Percentiles rank a stretch among this genome's conserved stretches.
These are phyloP conservation scores for Chrysogorgia sp. DNA, from an alignment of 92 coral and sea anemone species.

Conservation along the genomic window DNA sequence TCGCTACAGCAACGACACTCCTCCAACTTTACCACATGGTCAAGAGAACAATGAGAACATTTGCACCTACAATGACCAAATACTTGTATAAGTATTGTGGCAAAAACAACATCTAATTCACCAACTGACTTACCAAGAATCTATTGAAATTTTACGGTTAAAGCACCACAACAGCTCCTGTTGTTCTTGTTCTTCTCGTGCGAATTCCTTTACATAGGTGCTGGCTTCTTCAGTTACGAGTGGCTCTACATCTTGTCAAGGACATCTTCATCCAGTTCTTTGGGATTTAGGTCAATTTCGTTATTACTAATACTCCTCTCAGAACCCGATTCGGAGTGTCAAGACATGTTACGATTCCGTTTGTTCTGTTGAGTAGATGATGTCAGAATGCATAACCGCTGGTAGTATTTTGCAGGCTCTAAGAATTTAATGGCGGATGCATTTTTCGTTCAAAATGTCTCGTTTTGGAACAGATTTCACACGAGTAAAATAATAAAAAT, in stretches of 20 bases:
- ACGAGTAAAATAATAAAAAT: too few relatives aligned
- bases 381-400: constrained; percentile 1
- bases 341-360: not conserved
- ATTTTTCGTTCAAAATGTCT: too few relatives aligned
- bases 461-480: too few relatives aligned
- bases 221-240: not conserved
- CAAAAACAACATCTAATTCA: too few relatives aligned
- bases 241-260: constrained; percentile 1
- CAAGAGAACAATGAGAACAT: not conserved
- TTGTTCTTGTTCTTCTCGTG: not conserved
- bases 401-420: not conserved
- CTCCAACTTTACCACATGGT: not conserved
- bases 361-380: not conserved
- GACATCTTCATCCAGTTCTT: not conserved
- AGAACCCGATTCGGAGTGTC: not conserved
- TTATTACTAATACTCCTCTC: not conserved
- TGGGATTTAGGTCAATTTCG: not conserved
- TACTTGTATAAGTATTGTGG: not conserved
- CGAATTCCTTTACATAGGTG: not conserved
- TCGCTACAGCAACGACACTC: not conserved
- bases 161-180: too few relatives aligned
- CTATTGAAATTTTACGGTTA: too few relatives aligned
- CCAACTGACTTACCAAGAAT: too few relatives aligned
- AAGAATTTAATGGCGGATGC: constrained; percentile 4
- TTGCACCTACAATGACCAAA: constrained; percentile 8